Evolutionary conservation across 2,113 vertebrate species (phyloP).

Genomic region (Asarcornis scutulata): DNA sequence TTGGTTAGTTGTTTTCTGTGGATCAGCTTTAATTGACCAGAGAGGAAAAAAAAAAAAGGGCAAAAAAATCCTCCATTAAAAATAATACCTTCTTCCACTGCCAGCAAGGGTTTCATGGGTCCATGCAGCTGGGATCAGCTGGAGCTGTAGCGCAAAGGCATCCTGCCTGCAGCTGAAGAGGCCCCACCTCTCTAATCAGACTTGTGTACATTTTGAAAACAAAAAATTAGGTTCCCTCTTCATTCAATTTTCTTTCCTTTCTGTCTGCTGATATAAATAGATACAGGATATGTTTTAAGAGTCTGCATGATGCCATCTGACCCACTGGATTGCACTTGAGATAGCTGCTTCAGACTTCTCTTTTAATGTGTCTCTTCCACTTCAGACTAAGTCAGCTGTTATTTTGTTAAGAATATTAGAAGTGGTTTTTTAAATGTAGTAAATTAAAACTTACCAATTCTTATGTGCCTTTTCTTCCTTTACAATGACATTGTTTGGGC

Average conservation of each 20-base stretch:
- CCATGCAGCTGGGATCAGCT: background rate
- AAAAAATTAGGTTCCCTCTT: background rate
- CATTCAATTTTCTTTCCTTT: background rate
- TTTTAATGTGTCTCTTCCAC: background rate
- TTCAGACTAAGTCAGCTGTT: slow-evolving; percentile 1
- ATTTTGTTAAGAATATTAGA: background rate
- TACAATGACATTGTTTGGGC: slow-evolving; percentile 18
- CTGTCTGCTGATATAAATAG: background rate
- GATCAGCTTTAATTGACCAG: background rate
- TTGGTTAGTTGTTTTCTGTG: background rate
- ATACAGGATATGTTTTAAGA: background rate
- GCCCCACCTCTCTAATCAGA: background rate
- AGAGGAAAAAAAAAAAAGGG: background rate
- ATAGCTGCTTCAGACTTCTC: background rate
- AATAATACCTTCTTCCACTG: background rate
- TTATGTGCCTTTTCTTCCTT: slow-evolving; percentile 23
- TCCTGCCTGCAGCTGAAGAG: background rate
- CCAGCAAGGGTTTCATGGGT: background rate
- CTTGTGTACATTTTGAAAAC: background rate
- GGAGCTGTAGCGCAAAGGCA: background rate
- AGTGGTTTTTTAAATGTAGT: slow-evolving; percentile 18
- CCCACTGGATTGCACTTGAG: background rate
- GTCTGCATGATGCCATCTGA: background rate
- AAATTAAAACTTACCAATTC: slow-evolving; percentile 14
- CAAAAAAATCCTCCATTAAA: background rate